Percentiles rank a stretch among this genome's conserved stretches.
Conservation (phyloP, 1,140 invertebrate species). For the Drosophila sp. region DNA sequence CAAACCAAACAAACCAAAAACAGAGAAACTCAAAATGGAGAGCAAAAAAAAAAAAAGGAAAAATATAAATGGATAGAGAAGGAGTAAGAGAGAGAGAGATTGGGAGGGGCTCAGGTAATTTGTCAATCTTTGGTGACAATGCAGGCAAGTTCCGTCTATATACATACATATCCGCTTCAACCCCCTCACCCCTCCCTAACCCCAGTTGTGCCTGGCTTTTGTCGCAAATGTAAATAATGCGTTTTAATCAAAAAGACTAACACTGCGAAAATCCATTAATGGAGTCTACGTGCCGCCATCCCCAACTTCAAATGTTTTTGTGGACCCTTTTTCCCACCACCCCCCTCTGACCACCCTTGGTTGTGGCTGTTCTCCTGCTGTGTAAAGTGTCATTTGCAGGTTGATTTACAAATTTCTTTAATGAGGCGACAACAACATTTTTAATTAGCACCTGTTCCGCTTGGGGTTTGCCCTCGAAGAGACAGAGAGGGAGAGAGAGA, state of each 20-base stretch:
- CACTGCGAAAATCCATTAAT: constrained; percentile 69
- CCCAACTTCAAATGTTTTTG: constrained; percentile 25
- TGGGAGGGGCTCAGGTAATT: constrained; percentile 52
- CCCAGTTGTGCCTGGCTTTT: constrained; percentile 11
- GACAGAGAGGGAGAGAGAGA: background rate
- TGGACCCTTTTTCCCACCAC: background rate
- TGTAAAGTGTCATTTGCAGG: constrained; percentile 49
- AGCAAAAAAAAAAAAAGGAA: constrained; percentile 11
- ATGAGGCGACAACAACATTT: constrained; percentile 76
- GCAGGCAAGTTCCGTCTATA: constrained; percentile 2
- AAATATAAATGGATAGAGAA: constrained; percentile 11
- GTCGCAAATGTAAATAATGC: constrained; percentile 76
- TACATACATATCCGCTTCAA: background rate
- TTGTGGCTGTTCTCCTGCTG: constrained; percentile 22
- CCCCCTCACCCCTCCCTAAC: background rate
- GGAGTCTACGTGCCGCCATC: constrained; percentile 54
- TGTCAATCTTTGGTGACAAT: constrained; percentile 59
- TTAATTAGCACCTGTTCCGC: constrained; percentile 77
- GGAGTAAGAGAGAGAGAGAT: constrained; percentile 9
- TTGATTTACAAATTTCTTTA: constrained; percentile 81
- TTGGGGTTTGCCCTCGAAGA: background rate
- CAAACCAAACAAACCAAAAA: background rate
- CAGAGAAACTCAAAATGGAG: background rate
- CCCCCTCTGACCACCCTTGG: background rate
- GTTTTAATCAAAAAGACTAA: constrained; percentile 74